Conservation (phyloP, 2,888 invertebrate species). For the Yponomeuta cagnagella region DNA sequence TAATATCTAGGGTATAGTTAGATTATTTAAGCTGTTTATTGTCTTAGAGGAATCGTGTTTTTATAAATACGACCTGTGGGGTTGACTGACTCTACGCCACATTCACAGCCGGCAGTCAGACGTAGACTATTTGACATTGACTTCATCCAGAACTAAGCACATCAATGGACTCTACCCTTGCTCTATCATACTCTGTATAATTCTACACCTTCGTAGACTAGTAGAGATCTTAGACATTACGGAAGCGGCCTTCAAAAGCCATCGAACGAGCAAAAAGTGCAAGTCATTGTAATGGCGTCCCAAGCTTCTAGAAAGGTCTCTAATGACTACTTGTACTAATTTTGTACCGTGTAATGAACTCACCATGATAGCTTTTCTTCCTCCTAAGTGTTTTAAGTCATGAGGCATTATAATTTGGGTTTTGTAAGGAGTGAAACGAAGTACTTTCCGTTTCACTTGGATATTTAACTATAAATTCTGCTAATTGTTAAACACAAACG, state of each 20-base stretch:
- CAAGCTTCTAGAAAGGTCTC: constrained; percentile 17
- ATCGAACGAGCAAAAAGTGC: constrained; percentile 21
- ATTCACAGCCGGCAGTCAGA: no score
- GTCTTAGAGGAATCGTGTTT: no score
- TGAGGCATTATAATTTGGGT: constrained; percentile 60
- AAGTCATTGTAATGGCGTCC: constrained; percentile 23
- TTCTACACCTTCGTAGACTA: not conserved
- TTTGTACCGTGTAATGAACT: constrained; percentile 25
- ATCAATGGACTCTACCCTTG: no score
- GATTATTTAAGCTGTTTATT: no score
- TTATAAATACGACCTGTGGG: no score
- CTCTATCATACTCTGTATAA: not conserved
- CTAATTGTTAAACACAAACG: no score
- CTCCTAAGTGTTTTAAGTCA: constrained; percentile 64
- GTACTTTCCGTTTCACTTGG: no score
- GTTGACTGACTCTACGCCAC: no score
- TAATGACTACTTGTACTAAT: not conserved
- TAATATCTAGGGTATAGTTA: no score
- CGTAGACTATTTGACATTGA: no score
- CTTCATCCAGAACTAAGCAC: no score
- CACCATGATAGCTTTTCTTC: constrained; percentile 67
- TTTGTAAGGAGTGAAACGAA: not conserved
- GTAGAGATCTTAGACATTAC: not conserved
- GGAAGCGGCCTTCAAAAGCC: constrained; percentile 8
- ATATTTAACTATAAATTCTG: no score